Conservation (phyloP, 2,113 vertebrate species). For the Eira barbara region DNA sequence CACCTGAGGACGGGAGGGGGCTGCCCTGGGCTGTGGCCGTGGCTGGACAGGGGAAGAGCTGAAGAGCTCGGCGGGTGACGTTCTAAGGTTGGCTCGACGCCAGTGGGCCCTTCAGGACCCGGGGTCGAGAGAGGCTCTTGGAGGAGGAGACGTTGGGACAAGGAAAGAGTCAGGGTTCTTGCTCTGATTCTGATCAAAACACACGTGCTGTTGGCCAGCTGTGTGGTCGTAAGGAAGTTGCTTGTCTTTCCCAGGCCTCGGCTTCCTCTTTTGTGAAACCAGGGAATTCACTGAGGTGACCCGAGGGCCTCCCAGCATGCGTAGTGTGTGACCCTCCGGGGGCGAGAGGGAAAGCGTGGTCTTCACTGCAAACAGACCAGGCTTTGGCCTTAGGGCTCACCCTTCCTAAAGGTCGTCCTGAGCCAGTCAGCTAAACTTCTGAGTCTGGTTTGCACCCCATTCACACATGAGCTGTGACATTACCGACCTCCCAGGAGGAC, state of each 20-base stretch:
- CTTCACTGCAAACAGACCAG: background rate
- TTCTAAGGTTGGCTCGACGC: background rate
- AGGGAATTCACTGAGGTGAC: background rate
- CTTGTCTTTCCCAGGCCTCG: background rate
- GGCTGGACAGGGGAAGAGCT: background rate
- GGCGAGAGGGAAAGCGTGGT: background rate
- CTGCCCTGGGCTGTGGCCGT: background rate
- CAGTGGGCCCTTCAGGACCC: background rate
- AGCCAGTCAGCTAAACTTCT: background rate
- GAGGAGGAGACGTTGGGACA: background rate
- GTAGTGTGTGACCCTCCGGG: accelerated
- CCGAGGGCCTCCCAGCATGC: accelerated
- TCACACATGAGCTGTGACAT: background rate
- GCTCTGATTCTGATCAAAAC: background rate
- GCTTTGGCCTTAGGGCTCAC: background rate
- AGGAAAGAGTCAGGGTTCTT: background rate
- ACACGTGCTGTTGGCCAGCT: background rate
- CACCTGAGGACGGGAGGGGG: background rate
- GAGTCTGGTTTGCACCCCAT: background rate
- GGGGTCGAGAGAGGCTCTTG: background rate
- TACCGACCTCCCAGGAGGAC: background rate
- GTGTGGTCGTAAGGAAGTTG: background rate
- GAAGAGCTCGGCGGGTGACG: background rate
- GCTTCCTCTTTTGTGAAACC: background rate
- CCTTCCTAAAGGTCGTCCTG: background rate